Evolutionary conservation across 2,797 vertebrate genomes (phyloP).

Genomic region (Telmatherina bonti): DNA sequence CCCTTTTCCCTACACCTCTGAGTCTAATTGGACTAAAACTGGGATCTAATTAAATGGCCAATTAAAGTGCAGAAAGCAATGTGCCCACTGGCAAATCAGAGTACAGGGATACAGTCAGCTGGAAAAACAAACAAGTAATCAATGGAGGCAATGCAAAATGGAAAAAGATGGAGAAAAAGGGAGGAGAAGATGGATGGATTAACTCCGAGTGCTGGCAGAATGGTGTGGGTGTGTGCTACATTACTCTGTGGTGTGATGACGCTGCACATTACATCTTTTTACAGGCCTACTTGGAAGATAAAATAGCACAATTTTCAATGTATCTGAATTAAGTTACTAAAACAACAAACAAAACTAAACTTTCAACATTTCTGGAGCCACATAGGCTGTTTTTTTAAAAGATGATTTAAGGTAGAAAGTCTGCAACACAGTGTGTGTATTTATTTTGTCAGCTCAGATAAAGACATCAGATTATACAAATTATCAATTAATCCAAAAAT

Average conservation of each 20-base stretch:
- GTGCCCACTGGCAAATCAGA: constrained; percentile 84
- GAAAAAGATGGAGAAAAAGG: constrained; percentile 59
- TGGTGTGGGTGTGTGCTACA: constrained; percentile 21
- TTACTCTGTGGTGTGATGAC: constrained; percentile 6
- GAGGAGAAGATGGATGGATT: constrained; percentile 52
- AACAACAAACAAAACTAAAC: neutral
- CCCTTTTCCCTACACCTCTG: constrained; percentile 73
- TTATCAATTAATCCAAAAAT: neutral
- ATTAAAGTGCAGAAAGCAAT: constrained; percentile 87
- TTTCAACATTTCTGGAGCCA: neutral
- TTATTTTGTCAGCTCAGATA: neutral
- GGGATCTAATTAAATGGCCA: constrained; percentile 91
- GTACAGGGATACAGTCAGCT: constrained; percentile 86
- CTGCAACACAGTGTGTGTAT: neutral
- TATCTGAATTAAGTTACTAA: neutral
- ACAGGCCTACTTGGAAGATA: neutral
- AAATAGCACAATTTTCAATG: constrained; percentile 1
- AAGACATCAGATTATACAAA: neutral
- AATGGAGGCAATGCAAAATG: constrained; percentile 73
- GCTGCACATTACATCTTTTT: constrained; percentile 6
- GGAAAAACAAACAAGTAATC: constrained; percentile 88
- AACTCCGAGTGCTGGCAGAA: constrained; percentile 29
- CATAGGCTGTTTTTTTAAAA: neutral
- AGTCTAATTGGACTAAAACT: constrained; percentile 89
- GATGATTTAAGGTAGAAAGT: neutral